A percentile compares a stretch with the other conserved stretches of the same genome.
Evolutionary conservation across 2,797 vertebrate genomes (phyloP).

Genomic region (Hyperoplus lanceolatus): DNA sequence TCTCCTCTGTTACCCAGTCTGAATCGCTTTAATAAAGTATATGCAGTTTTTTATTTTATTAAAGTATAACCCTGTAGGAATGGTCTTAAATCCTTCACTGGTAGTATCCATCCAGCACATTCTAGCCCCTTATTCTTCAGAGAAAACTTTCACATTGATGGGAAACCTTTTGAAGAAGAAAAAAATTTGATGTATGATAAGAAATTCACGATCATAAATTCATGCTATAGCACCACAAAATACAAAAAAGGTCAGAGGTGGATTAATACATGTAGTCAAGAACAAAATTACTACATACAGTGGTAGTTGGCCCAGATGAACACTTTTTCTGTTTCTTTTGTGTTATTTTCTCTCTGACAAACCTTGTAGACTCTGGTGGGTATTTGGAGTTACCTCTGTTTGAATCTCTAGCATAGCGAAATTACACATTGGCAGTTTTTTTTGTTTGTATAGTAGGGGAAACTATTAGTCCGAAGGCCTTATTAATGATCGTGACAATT

Average conservation of each 20-base stretch:
- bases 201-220: conserved; percentile 15
- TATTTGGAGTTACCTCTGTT: conserved; percentile 26
- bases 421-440: background rate
- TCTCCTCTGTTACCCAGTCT: conserved; percentile 12
- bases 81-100: background rate
- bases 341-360: conserved; percentile 6
- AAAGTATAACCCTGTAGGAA: background rate
- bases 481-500: background rate
- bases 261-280: background rate
- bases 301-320: background rate
- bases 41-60: background rate
- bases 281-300: conserved; percentile 15
- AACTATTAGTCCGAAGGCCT: background rate
- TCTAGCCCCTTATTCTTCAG: background rate
- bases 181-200: background rate
- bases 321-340: conserved; percentile 12
- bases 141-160: conserved; percentile 2
- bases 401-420: background rate
- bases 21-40: background rate
- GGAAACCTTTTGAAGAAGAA: background rate
- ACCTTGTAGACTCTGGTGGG: conserved; percentile 17
- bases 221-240: conserved; percentile 12
- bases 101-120: conserved; percentile 1
- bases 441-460: background rate
- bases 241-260: conserved; percentile 3